phyloP scores from a whole-genome alignment of 2,113 vertebrate species.

The Camarhynchus parvulus region DNA sequence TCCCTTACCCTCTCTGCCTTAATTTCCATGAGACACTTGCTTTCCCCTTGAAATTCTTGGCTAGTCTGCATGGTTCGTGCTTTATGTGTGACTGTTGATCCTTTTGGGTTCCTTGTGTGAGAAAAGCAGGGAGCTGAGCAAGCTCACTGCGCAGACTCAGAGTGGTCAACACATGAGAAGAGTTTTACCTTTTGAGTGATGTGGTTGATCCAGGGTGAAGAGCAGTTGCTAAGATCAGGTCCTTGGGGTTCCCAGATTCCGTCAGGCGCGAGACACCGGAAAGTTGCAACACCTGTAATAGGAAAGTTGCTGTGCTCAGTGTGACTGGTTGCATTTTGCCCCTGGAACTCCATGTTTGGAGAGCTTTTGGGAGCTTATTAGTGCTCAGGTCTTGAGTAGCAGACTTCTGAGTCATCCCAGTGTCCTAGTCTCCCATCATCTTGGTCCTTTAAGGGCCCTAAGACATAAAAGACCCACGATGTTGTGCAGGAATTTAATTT shows the following conservation, averaged over 20 bases:
- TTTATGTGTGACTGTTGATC: not conserved
- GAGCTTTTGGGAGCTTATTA: not conserved
- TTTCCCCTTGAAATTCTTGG: not conserved
- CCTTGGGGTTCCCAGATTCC: constrained; percentile 93
- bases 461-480: not conserved
- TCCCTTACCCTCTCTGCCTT: not conserved
- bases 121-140: not conserved
- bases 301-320: not conserved
- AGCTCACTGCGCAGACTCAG: not conserved
- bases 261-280: constrained; percentile 85
- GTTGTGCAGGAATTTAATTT: not conserved
- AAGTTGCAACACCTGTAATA: constrained; percentile 87
- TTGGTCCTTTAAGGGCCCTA: not conserved
- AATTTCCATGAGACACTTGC: not conserved
- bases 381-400: not conserved
- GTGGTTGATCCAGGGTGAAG: constrained; percentile 94
- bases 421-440: not conserved
- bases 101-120: not conserved
- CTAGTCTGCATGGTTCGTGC: fast-evolving
- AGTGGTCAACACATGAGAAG: not conserved
- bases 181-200: constrained; percentile 95
- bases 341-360: not conserved
- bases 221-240: constrained; percentile 96
- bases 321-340: not conserved
- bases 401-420: not conserved